Evolutionary conservation across 92 coral and sea anemone genomes (phyloP).

Genomic region (Zoanthus solanderi): DNA sequence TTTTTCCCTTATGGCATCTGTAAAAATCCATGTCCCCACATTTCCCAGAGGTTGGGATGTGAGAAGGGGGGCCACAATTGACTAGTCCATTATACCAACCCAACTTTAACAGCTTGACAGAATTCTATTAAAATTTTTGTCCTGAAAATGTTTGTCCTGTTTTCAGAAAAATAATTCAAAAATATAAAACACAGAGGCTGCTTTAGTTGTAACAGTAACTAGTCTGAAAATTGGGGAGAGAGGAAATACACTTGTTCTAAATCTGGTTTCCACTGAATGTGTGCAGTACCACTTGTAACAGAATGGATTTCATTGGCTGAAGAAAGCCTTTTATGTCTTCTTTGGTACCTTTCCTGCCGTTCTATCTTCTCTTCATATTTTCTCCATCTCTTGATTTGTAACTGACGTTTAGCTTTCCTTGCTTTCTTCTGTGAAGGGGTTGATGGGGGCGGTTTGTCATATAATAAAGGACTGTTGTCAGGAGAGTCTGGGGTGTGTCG

Average conservation of each 20-base stretch:
- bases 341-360: conserved; percentile 71
- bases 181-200: no score
- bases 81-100: no score
- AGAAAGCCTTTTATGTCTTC: conserved; percentile 13
- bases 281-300: background rate
- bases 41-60: no score
- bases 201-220: background rate
- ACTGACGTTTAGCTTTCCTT: conserved; percentile 65
- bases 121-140: no score
- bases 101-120: no score
- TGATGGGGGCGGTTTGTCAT: conserved; percentile 82
- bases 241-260: conserved; percentile 51
- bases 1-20: no score
- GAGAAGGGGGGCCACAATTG: no score
- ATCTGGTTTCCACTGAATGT: conserved; percentile 61
- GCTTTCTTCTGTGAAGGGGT: conserved; percentile 74
- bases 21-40: no score
- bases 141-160: no score
- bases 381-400: conserved; percentile 78
- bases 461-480: conserved; percentile 65
- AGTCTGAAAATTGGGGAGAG: background rate
- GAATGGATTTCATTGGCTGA: background rate
- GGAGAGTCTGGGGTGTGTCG: conserved; percentile 24
- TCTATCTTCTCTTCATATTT: conserved; percentile 58
- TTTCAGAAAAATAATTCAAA: no score